Evolutionary conservation across 2,888 invertebrate genomes (phyloP), one percentile per base, ranked within the genome.

Genomic region (Chymomyza caudatula): DNA sequence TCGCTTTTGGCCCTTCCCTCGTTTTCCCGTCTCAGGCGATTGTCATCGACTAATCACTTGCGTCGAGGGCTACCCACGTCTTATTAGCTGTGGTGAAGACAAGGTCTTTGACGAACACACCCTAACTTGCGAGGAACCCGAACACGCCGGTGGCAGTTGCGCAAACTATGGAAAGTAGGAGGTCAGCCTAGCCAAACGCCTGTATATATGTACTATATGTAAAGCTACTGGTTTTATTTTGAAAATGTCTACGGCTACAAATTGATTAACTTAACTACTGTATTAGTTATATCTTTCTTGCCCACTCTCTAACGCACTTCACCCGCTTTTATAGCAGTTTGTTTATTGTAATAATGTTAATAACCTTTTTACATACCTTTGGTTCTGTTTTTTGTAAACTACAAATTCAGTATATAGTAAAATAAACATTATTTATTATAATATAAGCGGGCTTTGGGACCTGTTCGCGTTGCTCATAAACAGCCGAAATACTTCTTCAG

Each of bases 1-100:
- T 59, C 96, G 95, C 89, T 97, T 97, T 92, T 96, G 96, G 95
- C 97, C 97, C 0, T 97, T 94, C 92, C 97, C 97, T 37, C 93
- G 97, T 76, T 97, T 96, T 92, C 93, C 97, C 2, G 95, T 97
- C 11, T 95, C 96, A 52, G 96, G 96, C 15, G 96, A 97, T 90
- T 96, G 96, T 89, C 95, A 95, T 88, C 93, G 95, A 66, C 92
- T 97, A 73, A 96, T 97, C 90, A 97, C 97, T 68, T 97, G 97
- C 89, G 97, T 97, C 49, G 95, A 97, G 83, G 96, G 96, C 23
- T 94, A 95, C 89, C 97, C 97, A 3, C 93, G 97, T 68, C 93
- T 97, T 73, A 95, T 97, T 86, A 93, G 95, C 65, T 97, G 97
- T 87, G 97, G 95, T 4, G 96, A 97, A 78, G 96, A 94, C 86